These are phyloP conservation scores for Rapana venosa DNA, from an alignment of 2,888 invertebrate genomes.

Conservation along the genomic window DNA sequence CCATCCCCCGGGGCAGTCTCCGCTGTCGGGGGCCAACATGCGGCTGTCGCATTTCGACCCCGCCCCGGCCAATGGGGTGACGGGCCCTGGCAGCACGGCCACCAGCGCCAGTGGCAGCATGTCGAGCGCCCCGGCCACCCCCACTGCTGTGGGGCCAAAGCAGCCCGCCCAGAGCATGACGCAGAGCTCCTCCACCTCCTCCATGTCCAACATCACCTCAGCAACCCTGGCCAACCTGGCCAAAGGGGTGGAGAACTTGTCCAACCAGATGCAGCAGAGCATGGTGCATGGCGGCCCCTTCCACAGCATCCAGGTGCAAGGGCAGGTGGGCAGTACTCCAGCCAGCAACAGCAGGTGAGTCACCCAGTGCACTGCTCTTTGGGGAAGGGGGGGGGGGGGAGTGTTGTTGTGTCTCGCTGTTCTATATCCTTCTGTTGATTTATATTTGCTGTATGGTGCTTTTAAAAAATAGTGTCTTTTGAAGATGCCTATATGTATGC, in stretches of 20 bases:
- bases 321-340: slow-evolving; percentile 58
- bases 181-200: slow-evolving; percentile 47
- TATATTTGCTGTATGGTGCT: background rate
- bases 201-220: slow-evolving; percentile 77
- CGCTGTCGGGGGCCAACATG: slow-evolving; percentile 69
- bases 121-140: slow-evolving; percentile 55
- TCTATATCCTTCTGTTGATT: background rate
- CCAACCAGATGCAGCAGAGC: slow-evolving; percentile 77
- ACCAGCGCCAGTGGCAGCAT: slow-evolving; percentile 51
- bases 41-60: slow-evolving; percentile 74
- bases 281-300: slow-evolving; percentile 79
- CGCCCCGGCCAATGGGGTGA: slow-evolving; percentile 51
- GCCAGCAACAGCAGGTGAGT: slow-evolving; percentile 24
- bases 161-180: slow-evolving; percentile 25
- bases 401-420: background rate
- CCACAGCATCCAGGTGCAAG: slow-evolving; percentile 77
- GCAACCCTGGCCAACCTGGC: slow-evolving; percentile 77
- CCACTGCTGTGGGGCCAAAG: slow-evolving; percentile 48
- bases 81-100: slow-evolving; percentile 57
- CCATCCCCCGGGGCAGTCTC: slow-evolving; percentile 60
- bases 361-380: background rate
- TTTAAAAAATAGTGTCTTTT: too few species aligned
- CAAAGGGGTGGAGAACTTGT: slow-evolving; percentile 77
- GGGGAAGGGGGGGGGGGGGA: too few species aligned
- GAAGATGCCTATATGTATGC: too few species aligned